These are phyloP conservation scores for Orthochromis indermauri DNA, from an alignment of 2,113 vertebrate species.

Conservation along the genomic window DNA sequence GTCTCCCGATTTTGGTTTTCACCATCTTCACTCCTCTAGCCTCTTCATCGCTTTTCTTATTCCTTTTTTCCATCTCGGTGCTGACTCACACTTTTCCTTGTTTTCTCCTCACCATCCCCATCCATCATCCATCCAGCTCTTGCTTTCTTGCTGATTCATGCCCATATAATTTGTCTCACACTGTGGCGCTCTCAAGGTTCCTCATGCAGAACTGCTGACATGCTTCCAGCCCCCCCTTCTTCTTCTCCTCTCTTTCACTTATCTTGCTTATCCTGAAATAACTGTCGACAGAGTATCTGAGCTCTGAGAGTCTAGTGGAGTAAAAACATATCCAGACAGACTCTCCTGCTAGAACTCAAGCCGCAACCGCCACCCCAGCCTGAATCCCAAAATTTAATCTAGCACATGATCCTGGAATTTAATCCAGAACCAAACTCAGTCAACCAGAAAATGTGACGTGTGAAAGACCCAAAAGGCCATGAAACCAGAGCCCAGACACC, in stretches of 20 bases:
- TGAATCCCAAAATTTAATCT: slow-evolving; percentile 23
- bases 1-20: not conserved
- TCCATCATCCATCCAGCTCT: slow-evolving; percentile 34
- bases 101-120: slow-evolving; percentile 22
- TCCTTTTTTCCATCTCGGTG: slow-evolving; percentile 25
- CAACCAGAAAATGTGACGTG: slow-evolving; percentile 44
- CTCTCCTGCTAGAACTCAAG: slow-evolving; percentile 3
- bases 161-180: slow-evolving; percentile 35
- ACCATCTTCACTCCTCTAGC: not conserved
- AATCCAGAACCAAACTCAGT: slow-evolving; percentile 36
- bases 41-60: slow-evolving; percentile 15
- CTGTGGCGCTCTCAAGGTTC: slow-evolving; percentile 30
- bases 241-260: not conserved
- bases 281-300: not conserved
- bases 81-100: slow-evolving; percentile 45
- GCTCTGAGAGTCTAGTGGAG: not conserved
- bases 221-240: not conserved
- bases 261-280: slow-evolving; percentile 8
- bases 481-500: slow-evolving; percentile 57
- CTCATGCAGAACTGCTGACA: slow-evolving; percentile 48
- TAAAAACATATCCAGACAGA: slow-evolving; percentile 13
- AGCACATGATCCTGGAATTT: slow-evolving; percentile 28
- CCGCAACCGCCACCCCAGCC: slow-evolving; percentile 31
- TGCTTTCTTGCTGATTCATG: slow-evolving; percentile 49
- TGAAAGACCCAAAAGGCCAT: slow-evolving; percentile 23